Conservation (phyloP, 2,888 invertebrate genomes). For the Melinopterus prodromus region DNA sequence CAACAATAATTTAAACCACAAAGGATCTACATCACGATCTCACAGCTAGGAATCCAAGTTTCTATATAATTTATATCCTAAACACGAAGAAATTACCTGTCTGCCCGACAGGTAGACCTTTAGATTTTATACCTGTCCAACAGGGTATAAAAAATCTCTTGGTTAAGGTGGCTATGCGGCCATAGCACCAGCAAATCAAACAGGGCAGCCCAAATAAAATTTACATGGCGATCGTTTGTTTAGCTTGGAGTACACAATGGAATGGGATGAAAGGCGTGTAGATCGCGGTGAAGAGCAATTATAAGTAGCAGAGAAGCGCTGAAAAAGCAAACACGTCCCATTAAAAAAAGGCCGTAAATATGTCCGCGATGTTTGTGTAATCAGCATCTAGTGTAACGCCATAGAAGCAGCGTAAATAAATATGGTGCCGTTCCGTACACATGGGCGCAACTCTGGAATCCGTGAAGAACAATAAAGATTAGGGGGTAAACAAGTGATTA, state of each 20-base stretch:
- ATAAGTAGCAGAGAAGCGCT: not conserved
- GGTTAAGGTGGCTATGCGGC: not conserved
- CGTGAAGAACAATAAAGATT: not conserved
- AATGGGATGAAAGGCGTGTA: not conserved
- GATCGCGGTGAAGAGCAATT: not conserved
- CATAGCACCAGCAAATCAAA: not conserved
- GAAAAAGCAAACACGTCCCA: not conserved
- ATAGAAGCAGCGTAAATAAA: not conserved
- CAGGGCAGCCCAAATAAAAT: not conserved
- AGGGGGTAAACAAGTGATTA: not conserved
- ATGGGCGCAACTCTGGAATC: not conserved
- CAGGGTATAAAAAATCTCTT: not conserved
- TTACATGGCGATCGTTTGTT: not conserved
- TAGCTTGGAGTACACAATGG: not conserved
- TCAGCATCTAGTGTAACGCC: not conserved
- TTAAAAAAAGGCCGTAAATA: not conserved
- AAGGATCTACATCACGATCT: not conserved
- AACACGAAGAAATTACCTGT: not conserved
- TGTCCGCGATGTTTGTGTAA: not conserved
- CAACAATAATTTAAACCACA: not conserved
- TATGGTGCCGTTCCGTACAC: not conserved
- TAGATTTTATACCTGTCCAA: not conserved
- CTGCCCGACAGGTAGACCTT: not conserved
- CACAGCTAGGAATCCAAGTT: not conserved
- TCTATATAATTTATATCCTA: not conserved